These are phyloP conservation scores for Prionailurus bengalensis DNA, from an alignment of 2,113 vertebrate species.

Conservation along the genomic window DNA sequence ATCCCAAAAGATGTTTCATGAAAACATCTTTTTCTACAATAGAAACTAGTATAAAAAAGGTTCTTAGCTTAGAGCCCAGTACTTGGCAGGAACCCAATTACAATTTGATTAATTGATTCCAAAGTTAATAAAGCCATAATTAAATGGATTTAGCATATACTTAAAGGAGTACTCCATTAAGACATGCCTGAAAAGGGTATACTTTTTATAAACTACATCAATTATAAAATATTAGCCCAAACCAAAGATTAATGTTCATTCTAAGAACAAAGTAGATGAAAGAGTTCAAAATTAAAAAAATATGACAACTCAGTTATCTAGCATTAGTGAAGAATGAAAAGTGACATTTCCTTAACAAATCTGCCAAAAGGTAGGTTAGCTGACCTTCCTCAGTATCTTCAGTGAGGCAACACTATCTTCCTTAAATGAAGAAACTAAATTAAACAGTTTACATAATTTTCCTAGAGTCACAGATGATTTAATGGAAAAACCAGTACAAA, in stretches of 20 bases:
- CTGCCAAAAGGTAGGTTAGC: background rate
- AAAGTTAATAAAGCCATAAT: conserved; percentile 43
- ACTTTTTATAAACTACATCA: background rate
- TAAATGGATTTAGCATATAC: background rate
- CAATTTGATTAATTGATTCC: conserved; percentile 17
- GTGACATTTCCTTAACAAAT: conserved; percentile 5
- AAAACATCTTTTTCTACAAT: background rate
- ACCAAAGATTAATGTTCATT: conserved; percentile 14
- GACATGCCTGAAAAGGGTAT: background rate
- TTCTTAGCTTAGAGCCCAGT: background rate
- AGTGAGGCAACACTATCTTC: background rate
- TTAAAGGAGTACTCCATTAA: conserved; percentile 37
- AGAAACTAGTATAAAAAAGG: conserved; percentile 30
- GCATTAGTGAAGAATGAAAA: background rate
- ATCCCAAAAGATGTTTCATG: conserved; percentile 35
- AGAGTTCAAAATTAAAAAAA: background rate
- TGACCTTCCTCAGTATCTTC: background rate
- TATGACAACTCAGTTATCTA: background rate
- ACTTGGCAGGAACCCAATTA: background rate
- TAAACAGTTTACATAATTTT: conserved; percentile 14
- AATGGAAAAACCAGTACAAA: background rate
- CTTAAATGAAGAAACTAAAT: background rate
- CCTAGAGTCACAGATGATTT: background rate
- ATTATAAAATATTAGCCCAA: conserved; percentile 32
- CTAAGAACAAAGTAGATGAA: background rate